Conservation (phyloP, 2,113 vertebrate genomes). For the Cavia aperea region DNA sequence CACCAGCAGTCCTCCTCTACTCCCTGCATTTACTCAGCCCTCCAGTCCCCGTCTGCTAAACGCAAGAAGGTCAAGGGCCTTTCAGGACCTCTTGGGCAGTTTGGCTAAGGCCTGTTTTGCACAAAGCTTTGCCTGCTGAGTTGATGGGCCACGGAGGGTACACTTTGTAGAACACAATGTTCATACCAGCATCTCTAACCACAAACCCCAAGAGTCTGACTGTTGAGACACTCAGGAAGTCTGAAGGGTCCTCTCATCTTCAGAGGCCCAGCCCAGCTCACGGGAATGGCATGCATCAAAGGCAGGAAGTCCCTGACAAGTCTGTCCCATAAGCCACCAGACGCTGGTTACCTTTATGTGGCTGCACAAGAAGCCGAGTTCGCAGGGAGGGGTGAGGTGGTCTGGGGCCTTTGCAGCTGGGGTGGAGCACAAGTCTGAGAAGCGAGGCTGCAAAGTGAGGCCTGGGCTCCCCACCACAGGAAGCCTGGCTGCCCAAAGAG, state of each 20-base stretch:
- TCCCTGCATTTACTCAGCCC: background rate
- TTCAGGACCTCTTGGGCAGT: background rate
- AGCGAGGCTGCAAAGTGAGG: background rate
- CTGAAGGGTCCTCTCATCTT: slow-evolving; percentile 42
- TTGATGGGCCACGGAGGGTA: slow-evolving; percentile 17
- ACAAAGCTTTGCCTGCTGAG: slow-evolving; percentile 20
- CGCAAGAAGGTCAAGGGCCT: background rate
- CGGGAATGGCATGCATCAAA: slow-evolving; percentile 59
- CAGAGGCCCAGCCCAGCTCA: slow-evolving; percentile 47
- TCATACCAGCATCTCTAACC: slow-evolving; percentile 52
- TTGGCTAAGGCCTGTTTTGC: background rate
- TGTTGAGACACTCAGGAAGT: slow-evolving; percentile 64
- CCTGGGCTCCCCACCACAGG: background rate
- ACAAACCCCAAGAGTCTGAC: slow-evolving; percentile 59
- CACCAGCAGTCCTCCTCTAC: rapidly evolving
- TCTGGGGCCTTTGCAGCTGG: background rate
- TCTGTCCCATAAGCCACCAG: slow-evolving; percentile 59
- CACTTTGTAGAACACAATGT: slow-evolving; percentile 25
- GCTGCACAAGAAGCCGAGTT: slow-evolving; percentile 20
- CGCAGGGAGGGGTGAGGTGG: slow-evolving; percentile 29
- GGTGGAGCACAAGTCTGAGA: slow-evolving; percentile 14
- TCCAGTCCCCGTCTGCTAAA: background rate
- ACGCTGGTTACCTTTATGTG: slow-evolving; percentile 62
- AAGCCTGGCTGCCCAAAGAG: background rate
- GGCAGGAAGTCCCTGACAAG: slow-evolving; percentile 61